A percentile compares a stretch with the other conserved stretches of the same genome.
Conservation (phyloP, 2,797 vertebrate species). For the Pseudocheirus occidentalis region DNA sequence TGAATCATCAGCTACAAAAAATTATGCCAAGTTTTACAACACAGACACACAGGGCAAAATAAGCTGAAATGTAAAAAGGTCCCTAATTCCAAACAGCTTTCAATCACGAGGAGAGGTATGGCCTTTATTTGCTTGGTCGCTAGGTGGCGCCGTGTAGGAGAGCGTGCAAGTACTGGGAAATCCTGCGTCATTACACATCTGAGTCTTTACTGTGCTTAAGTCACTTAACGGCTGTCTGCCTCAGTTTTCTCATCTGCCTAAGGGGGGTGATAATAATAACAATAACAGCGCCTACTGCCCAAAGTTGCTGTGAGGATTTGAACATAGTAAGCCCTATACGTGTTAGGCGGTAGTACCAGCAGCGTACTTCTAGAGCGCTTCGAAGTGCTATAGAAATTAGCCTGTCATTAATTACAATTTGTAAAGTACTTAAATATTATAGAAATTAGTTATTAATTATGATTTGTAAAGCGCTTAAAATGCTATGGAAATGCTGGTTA, state of each 20-base stretch:
- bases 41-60: background rate
- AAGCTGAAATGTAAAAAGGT: background rate
- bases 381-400: background rate
- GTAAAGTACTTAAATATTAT: background rate
- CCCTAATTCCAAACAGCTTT: background rate
- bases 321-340: background rate
- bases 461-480: background rate
- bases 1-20: background rate
- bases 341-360: background rate
- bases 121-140: background rate
- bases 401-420: background rate
- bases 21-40: background rate
- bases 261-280: background rate
- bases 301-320: no score
- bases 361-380: background rate
- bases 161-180: no score
- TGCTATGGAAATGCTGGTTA: background rate
- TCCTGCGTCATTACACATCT: background rate
- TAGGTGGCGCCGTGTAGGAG: background rate
- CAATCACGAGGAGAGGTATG: background rate
- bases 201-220: background rate
- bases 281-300: no score
- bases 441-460: background rate
- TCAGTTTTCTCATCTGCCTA: background rate
- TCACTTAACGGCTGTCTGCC: background rate